Conservation (phyloP, 2,797 vertebrate species). For the Sebastes steindachneri region DNA sequence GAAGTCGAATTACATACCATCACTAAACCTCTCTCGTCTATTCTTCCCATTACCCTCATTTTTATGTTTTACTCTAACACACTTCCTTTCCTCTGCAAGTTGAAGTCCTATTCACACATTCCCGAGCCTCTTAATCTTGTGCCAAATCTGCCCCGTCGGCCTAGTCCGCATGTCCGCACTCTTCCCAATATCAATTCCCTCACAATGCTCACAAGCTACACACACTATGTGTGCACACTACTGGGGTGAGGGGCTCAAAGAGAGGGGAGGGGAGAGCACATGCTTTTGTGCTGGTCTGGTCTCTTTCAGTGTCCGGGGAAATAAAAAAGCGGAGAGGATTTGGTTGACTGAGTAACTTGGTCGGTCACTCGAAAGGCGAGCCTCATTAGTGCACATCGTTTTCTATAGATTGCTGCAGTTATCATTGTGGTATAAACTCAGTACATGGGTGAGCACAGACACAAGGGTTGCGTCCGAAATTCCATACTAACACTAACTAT, state of each 20-base stretch:
- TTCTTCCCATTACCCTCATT: not conserved
- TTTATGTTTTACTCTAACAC: slow-evolving; percentile 18
- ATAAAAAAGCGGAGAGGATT: slow-evolving; percentile 62
- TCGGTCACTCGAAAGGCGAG: slow-evolving; percentile 27
- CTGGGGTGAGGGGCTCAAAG: slow-evolving; percentile 63
- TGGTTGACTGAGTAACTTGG: slow-evolving; percentile 73
- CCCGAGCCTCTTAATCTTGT: slow-evolving; percentile 61
- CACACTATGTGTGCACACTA: slow-evolving; percentile 40
- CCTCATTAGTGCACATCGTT: slow-evolving; percentile 49
- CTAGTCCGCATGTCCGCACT: slow-evolving; percentile 45
- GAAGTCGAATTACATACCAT: slow-evolving; percentile 35
- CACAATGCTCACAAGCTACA: slow-evolving; percentile 48
- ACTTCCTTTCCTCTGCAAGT: slow-evolving; percentile 42
- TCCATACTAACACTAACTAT: no score
- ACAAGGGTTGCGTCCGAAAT: not conserved
- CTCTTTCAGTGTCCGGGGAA: slow-evolving; percentile 52
- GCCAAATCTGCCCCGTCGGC: slow-evolving; percentile 58
- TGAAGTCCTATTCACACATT: slow-evolving; percentile 73
- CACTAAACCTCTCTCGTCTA: slow-evolving; percentile 4
- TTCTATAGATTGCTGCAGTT: slow-evolving; percentile 48
- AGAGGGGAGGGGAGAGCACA: slow-evolving; percentile 48
- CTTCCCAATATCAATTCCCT: slow-evolving; percentile 52
- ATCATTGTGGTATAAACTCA: slow-evolving; percentile 47
- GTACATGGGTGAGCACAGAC: slow-evolving; percentile 11
- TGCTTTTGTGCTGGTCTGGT: slow-evolving; percentile 67